phyloP scores from a whole-genome alignment of 2,113 vertebrate species.

The Saccopteryx bilineata region DNA sequence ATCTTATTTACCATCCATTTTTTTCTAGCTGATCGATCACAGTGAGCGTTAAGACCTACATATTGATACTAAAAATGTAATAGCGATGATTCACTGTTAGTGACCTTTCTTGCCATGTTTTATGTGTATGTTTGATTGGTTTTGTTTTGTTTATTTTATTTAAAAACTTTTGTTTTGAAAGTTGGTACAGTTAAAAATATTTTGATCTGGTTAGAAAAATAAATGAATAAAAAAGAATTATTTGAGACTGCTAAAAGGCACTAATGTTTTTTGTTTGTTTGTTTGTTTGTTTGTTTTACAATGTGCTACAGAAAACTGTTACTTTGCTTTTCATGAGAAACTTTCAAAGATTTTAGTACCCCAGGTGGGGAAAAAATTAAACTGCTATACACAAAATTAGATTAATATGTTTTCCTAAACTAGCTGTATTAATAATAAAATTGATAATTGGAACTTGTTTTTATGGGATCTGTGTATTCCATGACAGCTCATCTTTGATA shows the following conservation, averaged over 20 bases:
- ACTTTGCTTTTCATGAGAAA: constrained; percentile 47
- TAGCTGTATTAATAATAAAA: constrained; percentile 37
- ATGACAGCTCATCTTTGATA: constrained; percentile 54
- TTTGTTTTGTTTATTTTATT: constrained; percentile 29
- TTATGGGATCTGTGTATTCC: neutral
- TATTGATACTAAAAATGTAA: neutral
- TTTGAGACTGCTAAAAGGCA: neutral
- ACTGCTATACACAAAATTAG: constrained; percentile 6
- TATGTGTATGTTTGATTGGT: neutral
- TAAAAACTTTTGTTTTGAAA: neutral
- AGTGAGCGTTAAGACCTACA: constrained; percentile 15
- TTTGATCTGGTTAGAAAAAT: neutral
- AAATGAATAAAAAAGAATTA: neutral
- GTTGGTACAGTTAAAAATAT: constrained; percentile 31
- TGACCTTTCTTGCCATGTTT: neutral
- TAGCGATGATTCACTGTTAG: neutral
- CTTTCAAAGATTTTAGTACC: neutral
- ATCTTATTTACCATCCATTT: neutral
- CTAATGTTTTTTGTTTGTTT: no score
- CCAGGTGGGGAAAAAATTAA: neutral
- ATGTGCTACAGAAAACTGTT: neutral
- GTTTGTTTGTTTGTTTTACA: neutral
- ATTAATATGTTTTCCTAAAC: constrained; percentile 53
- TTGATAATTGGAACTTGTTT: constrained; percentile 53
- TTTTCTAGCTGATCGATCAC: neutral